Evolutionary conservation across 2,888 invertebrate genomes (phyloP).

Genomic region (Timema podura): DNA sequence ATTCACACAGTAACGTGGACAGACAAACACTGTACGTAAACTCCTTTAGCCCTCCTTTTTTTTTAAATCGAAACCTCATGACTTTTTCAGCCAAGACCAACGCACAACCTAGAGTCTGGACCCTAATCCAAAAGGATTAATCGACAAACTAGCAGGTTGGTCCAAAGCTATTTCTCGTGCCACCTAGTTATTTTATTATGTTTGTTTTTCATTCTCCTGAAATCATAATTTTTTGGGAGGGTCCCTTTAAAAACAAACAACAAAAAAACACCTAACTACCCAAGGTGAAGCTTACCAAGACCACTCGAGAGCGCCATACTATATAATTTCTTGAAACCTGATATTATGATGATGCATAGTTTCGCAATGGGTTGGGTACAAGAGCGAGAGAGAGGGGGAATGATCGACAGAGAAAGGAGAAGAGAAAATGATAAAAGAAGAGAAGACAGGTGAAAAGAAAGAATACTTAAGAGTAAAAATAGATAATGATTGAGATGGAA

Average conservation of each 20-base stretch:
- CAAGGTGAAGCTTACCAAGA: too few relatives aligned
- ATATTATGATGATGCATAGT: slow-evolving; percentile 1
- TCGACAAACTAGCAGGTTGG: slow-evolving; percentile 13
- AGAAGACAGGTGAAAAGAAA: too few relatives aligned
- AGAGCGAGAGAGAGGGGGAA: not conserved
- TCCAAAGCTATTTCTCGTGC: slow-evolving; percentile 5
- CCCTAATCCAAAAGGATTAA: slow-evolving; percentile 8
- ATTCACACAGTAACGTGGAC: too few relatives aligned
- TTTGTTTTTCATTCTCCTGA: slow-evolving; percentile 13
- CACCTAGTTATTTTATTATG: slow-evolving; percentile 8
- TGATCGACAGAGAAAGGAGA: not conserved
- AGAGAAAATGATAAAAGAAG: too few relatives aligned
- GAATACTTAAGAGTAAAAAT: too few relatives aligned
- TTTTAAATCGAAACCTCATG: too few relatives aligned
- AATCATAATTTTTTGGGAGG: slow-evolving; percentile 15
- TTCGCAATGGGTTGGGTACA: not conserved
- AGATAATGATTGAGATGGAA: too few relatives aligned
- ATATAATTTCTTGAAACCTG: slow-evolving; percentile 13
- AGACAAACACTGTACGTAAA: too few relatives aligned
- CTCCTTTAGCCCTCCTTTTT: too few relatives aligned
- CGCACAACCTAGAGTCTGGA: not conserved
- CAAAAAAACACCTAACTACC: not conserved
- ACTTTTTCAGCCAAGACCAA: too few relatives aligned
- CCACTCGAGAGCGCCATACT: not conserved
- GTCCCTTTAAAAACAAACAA: too few relatives aligned